These are phyloP conservation scores for Cervus canadensis DNA, from an alignment of 2,113 vertebrate species.

Conservation along the genomic window DNA sequence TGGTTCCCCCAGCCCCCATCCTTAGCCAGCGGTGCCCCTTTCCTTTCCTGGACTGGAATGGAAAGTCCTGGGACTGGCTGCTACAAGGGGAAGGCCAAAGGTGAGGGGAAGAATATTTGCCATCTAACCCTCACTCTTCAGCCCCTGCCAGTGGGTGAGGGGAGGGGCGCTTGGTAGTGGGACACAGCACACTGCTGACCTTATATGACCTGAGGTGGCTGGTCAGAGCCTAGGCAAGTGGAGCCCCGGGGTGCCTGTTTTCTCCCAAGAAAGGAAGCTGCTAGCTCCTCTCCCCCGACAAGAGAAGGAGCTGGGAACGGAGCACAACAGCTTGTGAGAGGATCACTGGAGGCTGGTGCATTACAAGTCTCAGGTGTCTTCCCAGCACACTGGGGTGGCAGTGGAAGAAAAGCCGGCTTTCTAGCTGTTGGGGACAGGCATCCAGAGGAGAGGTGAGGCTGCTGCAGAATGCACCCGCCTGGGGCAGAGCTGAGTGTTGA, in stretches of 20 bases:
- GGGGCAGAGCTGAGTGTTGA: not conserved
- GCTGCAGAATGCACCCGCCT: not conserved
- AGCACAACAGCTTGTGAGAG: not conserved
- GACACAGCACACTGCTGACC: conserved; percentile 30
- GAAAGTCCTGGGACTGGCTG: not conserved
- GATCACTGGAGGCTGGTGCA: not conserved
- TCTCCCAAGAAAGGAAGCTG: not conserved
- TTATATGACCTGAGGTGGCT: conserved; percentile 44
- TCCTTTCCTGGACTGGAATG: not conserved
- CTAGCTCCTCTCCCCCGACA: not conserved
- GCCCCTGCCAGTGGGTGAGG: not conserved
- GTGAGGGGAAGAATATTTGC: not conserved
- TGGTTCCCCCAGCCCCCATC: not conserved
- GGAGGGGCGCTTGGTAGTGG: not conserved
- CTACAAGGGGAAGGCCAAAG: not conserved
- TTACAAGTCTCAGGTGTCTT: conserved; percentile 35
- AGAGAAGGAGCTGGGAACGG: not conserved
- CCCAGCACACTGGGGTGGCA: not conserved
- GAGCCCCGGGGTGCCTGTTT: not conserved
- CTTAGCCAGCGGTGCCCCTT: not conserved
- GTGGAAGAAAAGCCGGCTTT: conserved; percentile 18
- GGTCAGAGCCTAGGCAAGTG: not conserved
- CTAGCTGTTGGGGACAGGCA: not conserved
- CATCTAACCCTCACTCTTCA: not conserved
- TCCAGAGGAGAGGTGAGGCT: not conserved